Evolutionary conservation across 2,113 vertebrate species (phyloP).

Genomic region (Psophia crepitans): DNA sequence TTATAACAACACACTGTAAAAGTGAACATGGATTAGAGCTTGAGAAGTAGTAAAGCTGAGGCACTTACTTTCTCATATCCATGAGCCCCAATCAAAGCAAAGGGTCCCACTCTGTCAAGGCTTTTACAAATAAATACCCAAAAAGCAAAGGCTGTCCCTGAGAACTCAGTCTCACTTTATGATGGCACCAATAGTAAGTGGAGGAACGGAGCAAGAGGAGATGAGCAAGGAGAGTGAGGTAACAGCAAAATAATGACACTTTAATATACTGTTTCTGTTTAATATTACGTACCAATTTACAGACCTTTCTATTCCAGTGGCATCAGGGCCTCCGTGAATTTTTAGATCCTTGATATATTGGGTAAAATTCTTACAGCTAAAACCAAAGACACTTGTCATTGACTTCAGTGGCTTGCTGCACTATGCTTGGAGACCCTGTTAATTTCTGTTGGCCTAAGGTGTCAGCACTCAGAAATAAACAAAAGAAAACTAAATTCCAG

Average conservation of each 20-base stretch:
- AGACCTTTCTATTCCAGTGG: neutral
- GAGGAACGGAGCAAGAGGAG: neutral
- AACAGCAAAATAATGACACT: neutral
- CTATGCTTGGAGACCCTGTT: neutral
- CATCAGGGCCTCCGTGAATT: neutral
- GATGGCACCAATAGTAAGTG: neutral
- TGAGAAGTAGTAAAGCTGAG: neutral
- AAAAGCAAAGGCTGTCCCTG: neutral
- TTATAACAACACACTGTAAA: neutral
- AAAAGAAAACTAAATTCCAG: neutral
- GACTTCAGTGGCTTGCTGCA: neutral
- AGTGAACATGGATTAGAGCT: neutral
- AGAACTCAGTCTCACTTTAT: neutral
- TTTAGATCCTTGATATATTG: neutral
- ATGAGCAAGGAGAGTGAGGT: neutral
- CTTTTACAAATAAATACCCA: neutral
- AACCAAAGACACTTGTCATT: neutral
- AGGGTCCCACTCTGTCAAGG: neutral
- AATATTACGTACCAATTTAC: neutral
- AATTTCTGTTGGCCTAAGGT: neutral
- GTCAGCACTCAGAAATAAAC: neutral
- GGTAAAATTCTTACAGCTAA: neutral
- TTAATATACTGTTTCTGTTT: neutral
- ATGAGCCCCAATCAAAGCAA: neutral
- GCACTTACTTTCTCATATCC: neutral